These are phyloP conservation scores for Echeneis naucrates DNA, from an alignment of 2,797 vertebrate species.

Conservation along the genomic window DNA sequence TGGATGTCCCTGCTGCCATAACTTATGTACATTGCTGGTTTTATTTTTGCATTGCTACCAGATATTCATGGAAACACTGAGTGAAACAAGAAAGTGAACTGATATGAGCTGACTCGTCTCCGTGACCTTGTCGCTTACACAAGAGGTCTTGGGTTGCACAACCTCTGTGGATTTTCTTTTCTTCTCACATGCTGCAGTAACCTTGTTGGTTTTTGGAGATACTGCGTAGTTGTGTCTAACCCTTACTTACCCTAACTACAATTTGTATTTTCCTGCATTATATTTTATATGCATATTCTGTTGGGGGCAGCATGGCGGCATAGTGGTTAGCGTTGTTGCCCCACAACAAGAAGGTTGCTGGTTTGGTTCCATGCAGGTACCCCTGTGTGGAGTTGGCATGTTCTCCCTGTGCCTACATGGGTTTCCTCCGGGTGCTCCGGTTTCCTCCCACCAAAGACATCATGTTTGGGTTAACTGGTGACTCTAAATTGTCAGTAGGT, in stretches of 20 bases:
- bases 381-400: too few relatives aligned
- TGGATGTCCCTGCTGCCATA: conserved; percentile 11
- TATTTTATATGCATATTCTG: not conserved
- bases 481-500: too few relatives aligned
- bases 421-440: too few relatives aligned
- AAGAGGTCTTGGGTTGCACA: conserved; percentile 28
- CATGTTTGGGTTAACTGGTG: too few relatives aligned
- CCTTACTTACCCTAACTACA: not conserved
- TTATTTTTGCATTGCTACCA: conserved; percentile 20
- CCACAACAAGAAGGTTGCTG: too few relatives aligned
- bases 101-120: not conserved
- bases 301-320: too few relatives aligned
- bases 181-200: not conserved
- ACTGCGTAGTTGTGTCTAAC: not conserved
- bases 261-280: not conserved
- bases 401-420: too few relatives aligned
- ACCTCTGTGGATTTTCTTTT: conserved; percentile 4
- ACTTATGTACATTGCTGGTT: conserved; percentile 15
- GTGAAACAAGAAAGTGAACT: not conserved
- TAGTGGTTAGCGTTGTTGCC: too few relatives aligned
- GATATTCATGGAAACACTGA: conserved; percentile 17
- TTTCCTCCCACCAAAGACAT: too few relatives aligned
- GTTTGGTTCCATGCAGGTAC: too few relatives aligned
- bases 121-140: conserved; percentile 34
- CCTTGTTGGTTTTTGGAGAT: not conserved